phyloP scores from a whole-genome alignment of 1,140 invertebrate species.

The Cyclargus thomasi region DNA sequence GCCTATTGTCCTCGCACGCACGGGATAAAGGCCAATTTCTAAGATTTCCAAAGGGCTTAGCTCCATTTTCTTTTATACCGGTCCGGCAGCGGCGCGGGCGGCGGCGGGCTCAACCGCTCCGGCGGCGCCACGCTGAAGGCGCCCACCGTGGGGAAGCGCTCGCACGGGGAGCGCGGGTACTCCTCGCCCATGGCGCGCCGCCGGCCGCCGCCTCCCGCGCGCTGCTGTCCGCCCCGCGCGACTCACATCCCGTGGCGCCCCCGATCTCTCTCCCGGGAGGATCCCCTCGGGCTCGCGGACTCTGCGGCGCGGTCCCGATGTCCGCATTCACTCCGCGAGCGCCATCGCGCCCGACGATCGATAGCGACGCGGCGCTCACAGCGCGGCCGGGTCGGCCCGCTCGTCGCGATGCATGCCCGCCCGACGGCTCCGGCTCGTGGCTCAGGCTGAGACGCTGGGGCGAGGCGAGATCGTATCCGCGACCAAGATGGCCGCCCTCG shows the following conservation, averaged over 20 bases:
- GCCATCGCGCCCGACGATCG: conserved; percentile 65
- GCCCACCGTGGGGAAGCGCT: conserved; percentile 71
- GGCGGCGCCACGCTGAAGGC: conserved; percentile 73
- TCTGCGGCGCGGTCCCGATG: conserved; percentile 55
- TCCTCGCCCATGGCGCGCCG: conserved; percentile 64
- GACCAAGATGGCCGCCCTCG: conserved; percentile 67
- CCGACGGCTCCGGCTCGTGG: conserved; percentile 28
- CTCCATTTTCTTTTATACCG: no score
- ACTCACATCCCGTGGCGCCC: conserved; percentile 59
- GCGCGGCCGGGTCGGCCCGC: conserved; percentile 49
- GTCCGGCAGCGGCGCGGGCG: conserved; percentile 66
- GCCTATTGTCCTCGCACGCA: no score
- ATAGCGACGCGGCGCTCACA: conserved; percentile 68
- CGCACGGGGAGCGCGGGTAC: conserved; percentile 75
- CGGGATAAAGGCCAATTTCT: no score
- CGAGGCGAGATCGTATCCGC: conserved; percentile 69
- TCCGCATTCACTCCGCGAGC: conserved; percentile 68
- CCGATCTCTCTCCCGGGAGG: conserved; percentile 51
- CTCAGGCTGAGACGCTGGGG: conserved; percentile 50
- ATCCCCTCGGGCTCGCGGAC: conserved; percentile 39
- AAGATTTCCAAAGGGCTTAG: no score
- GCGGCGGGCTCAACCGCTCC: conserved; percentile 69
- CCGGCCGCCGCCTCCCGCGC: conserved; percentile 66
- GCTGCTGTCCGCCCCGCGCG: conserved; percentile 43
- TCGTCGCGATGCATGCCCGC: conserved; percentile 43